Evolutionary conservation across 2,888 invertebrate genomes (phyloP).

Genomic region (Spodoptera littoralis): DNA sequence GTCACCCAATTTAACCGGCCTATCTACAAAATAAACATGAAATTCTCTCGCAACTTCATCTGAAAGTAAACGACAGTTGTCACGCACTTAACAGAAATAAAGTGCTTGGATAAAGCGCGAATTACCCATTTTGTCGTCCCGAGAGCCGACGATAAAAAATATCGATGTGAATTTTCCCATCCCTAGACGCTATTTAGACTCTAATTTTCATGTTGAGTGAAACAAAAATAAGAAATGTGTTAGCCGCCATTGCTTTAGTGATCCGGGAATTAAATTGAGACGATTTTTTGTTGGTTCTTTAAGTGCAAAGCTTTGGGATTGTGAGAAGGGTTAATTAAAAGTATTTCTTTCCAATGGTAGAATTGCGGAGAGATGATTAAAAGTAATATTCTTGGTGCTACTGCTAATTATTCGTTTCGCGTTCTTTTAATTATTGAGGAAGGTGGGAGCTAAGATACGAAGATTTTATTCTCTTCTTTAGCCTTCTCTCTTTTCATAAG

Average conservation of each 20-base stretch:
- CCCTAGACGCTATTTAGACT: conserved; percentile 55
- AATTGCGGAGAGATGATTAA: conserved; percentile 10
- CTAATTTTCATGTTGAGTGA: conserved; percentile 51
- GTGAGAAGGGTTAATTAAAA: conserved; percentile 28
- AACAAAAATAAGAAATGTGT: conserved; percentile 46
- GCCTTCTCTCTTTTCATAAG: too few species aligned
- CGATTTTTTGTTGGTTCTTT: conserved; percentile 10
- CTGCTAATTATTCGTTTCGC: too few species aligned
- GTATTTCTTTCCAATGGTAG: conserved; percentile 7
- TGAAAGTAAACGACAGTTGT: conserved; percentile 67
- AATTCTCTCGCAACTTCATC: conserved; percentile 66
- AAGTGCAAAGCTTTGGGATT: conserved; percentile 13
- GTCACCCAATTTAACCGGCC: conserved; percentile 55
- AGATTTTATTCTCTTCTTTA: too few species aligned
- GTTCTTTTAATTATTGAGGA: too few species aligned
- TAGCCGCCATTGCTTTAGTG: conserved; percentile 26
- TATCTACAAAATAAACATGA: conserved; percentile 56
- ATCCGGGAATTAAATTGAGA: conserved; percentile 32
- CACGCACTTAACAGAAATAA: conserved; percentile 69
- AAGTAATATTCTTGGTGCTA: conserved; percentile 10
- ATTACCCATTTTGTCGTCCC: conserved; percentile 61
- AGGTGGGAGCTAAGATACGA: too few species aligned
- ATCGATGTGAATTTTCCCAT: conserved; percentile 60
- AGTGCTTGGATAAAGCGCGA: conserved; percentile 58
- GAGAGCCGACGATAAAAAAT: conserved; percentile 61